Base-by-base conservation (phyloP, 35 echinoderm and acorn worm genomes). In the Eucidaris tribuloides region DNA sequence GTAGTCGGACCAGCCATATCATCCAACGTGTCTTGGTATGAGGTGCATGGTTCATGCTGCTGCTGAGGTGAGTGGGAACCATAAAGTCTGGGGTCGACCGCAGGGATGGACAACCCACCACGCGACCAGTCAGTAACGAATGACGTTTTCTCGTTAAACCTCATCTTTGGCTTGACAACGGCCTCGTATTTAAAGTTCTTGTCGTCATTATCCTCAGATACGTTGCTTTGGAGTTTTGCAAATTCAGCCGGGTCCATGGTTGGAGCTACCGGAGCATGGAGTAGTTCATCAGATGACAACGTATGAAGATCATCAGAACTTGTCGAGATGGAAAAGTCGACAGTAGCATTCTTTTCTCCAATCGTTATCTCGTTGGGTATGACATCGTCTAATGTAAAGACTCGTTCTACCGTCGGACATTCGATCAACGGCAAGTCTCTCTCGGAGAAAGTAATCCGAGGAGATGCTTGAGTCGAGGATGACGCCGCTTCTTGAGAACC, bases 301-400 rank as follows among this genome's bases (percentile, higher is more conserved):
- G 48, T 11, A 9, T 52, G 9, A 11, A 11, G 9, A 52, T 52
- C 48, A n/a, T 52, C 48, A n/a, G 48, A 52, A 52, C 9, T 11
- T 52, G 48, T 52, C 9, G 48, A 52, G 40, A 52, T 52, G 38
- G 14, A 24, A 22, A 42, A 14, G 64, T 18, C 35, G 22, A 74
- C 48, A n/a, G n/a, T n/a, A n/a, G n/a, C n/a, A n/a, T n/a, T n/a
- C n/a, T n/a, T n/a, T n/a, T n/a, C n/a, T n/a, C n/a, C n/a, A n/a
- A n/a, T n/a, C n/a, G n/a, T n/a, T 27, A 74, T 74, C 68, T 74
- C 68, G 2, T 44, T 74, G 24, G 68, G 68, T 9, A 74, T 74
- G 68, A 74, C 44, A 36, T 74, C 68, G 38, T 74, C 68, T 35
- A 74, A 22, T 22, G 38, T 40, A 44, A 74, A 74, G 37, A 74